A percentile compares a stretch with the other conserved stretches of the same genome.
Evolutionary conservation across 1,140 invertebrate species (phyloP).

Genomic region (Paralvinella palmiformis): DNA sequence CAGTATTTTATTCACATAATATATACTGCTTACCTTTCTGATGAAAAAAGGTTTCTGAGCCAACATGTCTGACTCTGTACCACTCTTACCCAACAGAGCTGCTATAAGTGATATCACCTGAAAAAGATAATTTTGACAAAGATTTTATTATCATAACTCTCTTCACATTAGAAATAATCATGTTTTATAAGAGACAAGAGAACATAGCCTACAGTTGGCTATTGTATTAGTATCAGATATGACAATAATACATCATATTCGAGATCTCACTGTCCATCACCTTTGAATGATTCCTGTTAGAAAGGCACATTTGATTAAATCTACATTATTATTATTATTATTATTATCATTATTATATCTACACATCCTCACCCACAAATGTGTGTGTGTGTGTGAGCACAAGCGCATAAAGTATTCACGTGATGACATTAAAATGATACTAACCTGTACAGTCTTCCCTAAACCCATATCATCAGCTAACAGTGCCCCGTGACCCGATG

Average conservation of each 20-base stretch:
- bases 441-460: slow-evolving; percentile 46
- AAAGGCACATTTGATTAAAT: not conserved
- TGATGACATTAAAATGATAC: too few relatives aligned
- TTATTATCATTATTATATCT: not conserved
- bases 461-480: slow-evolving; percentile 48
- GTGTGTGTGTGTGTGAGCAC: too few relatives aligned
- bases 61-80: slow-evolving; percentile 34
- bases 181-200: not conserved
- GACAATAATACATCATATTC: not conserved
- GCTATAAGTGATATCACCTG: slow-evolving; percentile 45
- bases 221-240: not conserved
- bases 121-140: not conserved
- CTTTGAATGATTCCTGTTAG: not conserved
- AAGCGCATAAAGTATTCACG: too few relatives aligned
- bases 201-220: not conserved
- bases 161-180: not conserved
- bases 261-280: not conserved
- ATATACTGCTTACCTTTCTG: slow-evolving; percentile 35
- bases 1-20: too few relatives aligned
- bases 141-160: not conserved
- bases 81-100: slow-evolving; percentile 39
- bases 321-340: not conserved
- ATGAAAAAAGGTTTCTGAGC: slow-evolving; percentile 40
- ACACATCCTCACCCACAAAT: not conserved
- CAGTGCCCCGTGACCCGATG: slow-evolving; percentile 31